phyloP scores from a whole-genome alignment of 2,888 invertebrate species.

The Megamerina dolium region DNA sequence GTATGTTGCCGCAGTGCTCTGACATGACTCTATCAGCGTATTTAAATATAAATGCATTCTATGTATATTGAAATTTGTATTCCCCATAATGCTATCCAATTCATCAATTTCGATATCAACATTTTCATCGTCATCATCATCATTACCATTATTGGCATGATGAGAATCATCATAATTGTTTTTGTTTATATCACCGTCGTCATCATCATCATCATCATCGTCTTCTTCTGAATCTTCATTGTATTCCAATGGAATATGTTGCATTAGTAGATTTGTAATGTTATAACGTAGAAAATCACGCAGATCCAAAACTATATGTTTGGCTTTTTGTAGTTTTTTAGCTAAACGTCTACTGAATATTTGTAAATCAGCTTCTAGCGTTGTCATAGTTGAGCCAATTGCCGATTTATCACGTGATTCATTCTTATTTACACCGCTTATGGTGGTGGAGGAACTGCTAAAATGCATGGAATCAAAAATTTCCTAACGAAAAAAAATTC shows the following conservation, averaged over 20 bases:
- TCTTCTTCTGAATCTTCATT: conserved; percentile 20
- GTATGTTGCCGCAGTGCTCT: conserved; percentile 15
- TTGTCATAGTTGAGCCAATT: conserved; percentile 5
- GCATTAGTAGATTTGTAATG: conserved; percentile 30
- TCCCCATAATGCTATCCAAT: conserved; percentile 21
- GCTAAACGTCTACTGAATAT: conserved; percentile 36
- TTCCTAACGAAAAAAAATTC: conserved; percentile 31
- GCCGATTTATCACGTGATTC: background rate
- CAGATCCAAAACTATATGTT: conserved; percentile 37
- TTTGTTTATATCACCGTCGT: conserved; percentile 19
- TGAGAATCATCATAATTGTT: conserved; percentile 10
- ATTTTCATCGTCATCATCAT: conserved; percentile 21
- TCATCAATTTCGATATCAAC: conserved; percentile 36
- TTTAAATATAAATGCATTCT: conserved; percentile 32
- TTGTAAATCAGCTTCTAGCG: conserved; percentile 29
- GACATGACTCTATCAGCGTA: conserved; percentile 38
- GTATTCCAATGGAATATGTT: conserved; percentile 22
- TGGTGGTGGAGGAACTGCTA: conserved; percentile 15
- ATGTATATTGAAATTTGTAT: conserved; percentile 12
- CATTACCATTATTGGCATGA: conserved; percentile 15
- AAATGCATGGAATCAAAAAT: conserved; percentile 47
- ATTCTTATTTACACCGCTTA: background rate
- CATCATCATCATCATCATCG: too few relatives aligned
- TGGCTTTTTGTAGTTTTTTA: conserved; percentile 39
- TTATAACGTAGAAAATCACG: conserved; percentile 37